A percentile compares a stretch with the other conserved stretches of the same genome.
Evolutionary conservation across 2,888 invertebrate genomes (phyloP).

Genomic region (Nemurella pictetii): DNA sequence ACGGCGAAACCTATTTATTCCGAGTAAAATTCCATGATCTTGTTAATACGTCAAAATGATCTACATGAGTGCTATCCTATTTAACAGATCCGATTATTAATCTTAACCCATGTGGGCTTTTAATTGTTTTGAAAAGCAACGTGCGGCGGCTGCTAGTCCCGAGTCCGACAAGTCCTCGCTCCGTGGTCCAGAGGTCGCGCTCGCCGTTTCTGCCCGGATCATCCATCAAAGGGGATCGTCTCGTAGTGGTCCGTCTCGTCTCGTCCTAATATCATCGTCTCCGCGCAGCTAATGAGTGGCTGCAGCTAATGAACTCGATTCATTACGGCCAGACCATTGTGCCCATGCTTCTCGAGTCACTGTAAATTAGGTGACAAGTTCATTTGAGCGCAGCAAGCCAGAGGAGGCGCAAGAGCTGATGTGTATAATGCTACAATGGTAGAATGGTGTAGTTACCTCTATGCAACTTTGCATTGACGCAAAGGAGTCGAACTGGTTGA

Average conservation of each 20-base stretch:
- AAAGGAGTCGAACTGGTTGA: not conserved
- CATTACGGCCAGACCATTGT: not conserved
- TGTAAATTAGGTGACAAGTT: not conserved
- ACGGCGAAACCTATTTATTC: not conserved
- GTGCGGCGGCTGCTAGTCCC: not conserved
- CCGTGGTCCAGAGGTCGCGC: not conserved
- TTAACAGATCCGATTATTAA: not conserved
- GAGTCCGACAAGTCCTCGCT: not conserved
- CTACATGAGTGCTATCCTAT: not conserved
- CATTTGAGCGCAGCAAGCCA: not conserved
- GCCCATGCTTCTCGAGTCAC: not conserved
- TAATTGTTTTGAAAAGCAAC: not conserved
- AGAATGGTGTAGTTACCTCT: not conserved
- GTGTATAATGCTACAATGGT: not conserved
- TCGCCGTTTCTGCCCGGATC: not conserved
- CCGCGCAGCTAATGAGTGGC: not conserved
- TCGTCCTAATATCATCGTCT: not conserved
- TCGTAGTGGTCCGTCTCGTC: not conserved
- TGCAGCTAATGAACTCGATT: not conserved
- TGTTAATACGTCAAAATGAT: not conserved
- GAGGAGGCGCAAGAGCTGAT: not conserved
- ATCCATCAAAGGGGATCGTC: not conserved
- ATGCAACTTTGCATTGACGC: not conserved
- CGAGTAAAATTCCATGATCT: not conserved
- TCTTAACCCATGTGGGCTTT: not conserved